Evolutionary conservation across 2,888 invertebrate species (phyloP), one percentile per base, ranked within the genome.

Genomic region (Lobophora halterata): DNA sequence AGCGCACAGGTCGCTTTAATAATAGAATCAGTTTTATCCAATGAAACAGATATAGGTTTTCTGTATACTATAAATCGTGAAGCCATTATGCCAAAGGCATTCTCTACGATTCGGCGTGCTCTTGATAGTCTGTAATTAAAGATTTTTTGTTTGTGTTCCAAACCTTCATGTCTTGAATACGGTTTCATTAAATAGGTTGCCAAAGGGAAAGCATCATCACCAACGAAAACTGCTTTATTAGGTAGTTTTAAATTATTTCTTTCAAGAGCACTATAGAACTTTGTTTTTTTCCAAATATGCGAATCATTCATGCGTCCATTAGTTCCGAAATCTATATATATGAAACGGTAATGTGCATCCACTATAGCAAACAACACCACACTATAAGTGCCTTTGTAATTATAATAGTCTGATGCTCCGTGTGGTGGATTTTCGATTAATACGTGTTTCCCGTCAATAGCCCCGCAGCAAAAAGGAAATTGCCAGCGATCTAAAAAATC

Each of bases 361-460:
- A 43, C 43, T 20, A 37, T 9, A 9, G 36, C 46, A 27, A 48
- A 25, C 6, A 50, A 30, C 10, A 53, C 49, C 28, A 55, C 45
- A 31, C 41, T 39, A 12, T 27, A 45, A 12, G 13, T 18, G 9
- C 32, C 35, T 39, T 52, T 52, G 32, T 47, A 54, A 30, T 54
- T 52, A 27, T 41, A 50, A 31, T 42, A 52, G 8, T 37, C 19
- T 24, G 41, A 43, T 25, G 48, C 45, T 27, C 27, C 20, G 16
- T 21, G 13, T 25, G 40, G 29, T 14, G 49, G 49, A 35, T 37
- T 31, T 14, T 32, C 20, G 29, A 53, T 41, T 35, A 27, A 19
- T 9, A 52, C 28, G 28, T 49, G 52, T 29, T 52, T 53, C 13
- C 50, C 49, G 41, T 53, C 50, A 9, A 49, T 29, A 25, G 45